Evolutionary conservation across 1,140 invertebrate genomes (phyloP), one percentile per base, ranked within the genome.

Genomic region (Wiebesia pumilae): DNA sequence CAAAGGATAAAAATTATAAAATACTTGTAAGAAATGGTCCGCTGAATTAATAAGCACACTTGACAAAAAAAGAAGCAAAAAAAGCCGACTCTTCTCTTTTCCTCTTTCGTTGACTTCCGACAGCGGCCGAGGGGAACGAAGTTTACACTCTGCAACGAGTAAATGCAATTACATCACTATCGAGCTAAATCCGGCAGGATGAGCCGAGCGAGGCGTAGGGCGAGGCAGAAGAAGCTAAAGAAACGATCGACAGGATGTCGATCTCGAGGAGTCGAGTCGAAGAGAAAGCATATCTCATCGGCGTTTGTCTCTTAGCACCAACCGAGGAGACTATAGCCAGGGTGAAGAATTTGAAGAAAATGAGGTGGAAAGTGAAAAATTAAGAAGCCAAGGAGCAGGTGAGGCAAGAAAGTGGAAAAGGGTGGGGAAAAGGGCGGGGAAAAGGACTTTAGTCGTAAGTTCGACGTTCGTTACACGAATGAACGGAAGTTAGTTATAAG

Each of bases 401-500:
- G 69, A 27, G 73, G 40, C 3, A 54, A 86, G 47, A 81, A 85
- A 77, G 43, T 62, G 58, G 24, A 54, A 86, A 47, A 81, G 83
- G 69, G 43, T 62, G 58, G 24, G 24, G 58, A 40, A 77, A 82
- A 65, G 71, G 40, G 21, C 0, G 71, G n/a, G 71, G 40, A 75
- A 75, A n/a, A 75, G 71, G 71, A 75, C 71, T 75, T 43, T 43
- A 75, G 35, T 75, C 81, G 51, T 33, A 43, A 54, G 33, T 78
- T 33, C 73, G 77, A 81, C 82, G 65, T n/a, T n/a, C n/a, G n/a
- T n/a, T n/a, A n/a, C 33, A 71, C 43, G 73, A 87, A 88, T 83
- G 62, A 88, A 87, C 88, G 89, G 89, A 90, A 90, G 88, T 88
- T 89, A 88, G 88, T 89, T 89, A 89, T 67, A 82, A 87, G 73